Base-by-base conservation (phyloP, 1,140 invertebrate genomes). In the Druon quercuslanigerum region DNA sequence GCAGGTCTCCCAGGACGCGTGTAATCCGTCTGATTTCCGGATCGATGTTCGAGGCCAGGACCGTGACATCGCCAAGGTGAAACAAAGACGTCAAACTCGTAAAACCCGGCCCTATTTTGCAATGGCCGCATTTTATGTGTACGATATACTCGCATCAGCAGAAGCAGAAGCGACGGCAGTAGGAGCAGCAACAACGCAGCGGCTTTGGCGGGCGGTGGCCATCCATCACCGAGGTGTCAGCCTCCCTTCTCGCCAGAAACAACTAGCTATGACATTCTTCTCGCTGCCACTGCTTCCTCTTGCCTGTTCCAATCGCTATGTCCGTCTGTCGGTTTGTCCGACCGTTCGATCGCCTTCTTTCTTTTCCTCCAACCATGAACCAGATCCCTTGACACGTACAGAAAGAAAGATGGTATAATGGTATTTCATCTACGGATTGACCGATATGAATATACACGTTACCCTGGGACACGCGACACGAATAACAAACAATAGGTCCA, bases 191-290 rank as follows among this genome's bases (percentile, higher is more conserved):
- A 81, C 82, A 80, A 78, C 87, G 84, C 86, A 85, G 85, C 84
- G 86, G 83, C 86, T 85, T 86, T 83, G 87, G 85, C 86, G 86
- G 87, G 79, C 86, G 86, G 76, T 80, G 84, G 79, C 85, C 83
- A 91, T 91, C 90, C 89, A 91, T 91, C 90, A 91, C 85, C 57
- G 79, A 88, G 82, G 86, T 90, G 90, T 90, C 90, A 91, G 85
- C 78, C 84, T 86, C 83, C 85, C 87, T 86, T 80, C 78, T 87
- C 82, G 76, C 78, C 80, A 90, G 88, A 90, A 90, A 90, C 88
- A 90, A 90, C 89, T 89, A 91, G 84, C 88, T 91, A 90, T 90
- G 89, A 90, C 89, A 90, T 90, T 91, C 89, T 89, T 91, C 85
- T 86, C 85, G 86, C 83, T 89, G 86, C 85, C 85, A 85, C 84